Conservation (phyloP, 2,113 vertebrate species). For the Pedionomus torquatus region DNA sequence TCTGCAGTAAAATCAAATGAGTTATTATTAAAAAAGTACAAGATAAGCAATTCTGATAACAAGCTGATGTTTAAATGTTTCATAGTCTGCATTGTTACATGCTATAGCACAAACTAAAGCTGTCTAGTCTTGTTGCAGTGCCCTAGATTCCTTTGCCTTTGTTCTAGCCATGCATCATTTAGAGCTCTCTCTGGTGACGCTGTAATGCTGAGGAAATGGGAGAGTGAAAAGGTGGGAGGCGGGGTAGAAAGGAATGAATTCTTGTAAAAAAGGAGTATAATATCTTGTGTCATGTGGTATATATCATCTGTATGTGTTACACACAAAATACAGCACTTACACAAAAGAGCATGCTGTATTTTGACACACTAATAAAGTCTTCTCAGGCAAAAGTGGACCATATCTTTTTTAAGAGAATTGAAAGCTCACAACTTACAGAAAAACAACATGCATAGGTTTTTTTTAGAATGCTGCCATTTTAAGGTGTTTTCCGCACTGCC, state of each 20-base stretch:
- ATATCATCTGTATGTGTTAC: background rate
- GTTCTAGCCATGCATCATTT: slow-evolving; percentile 61
- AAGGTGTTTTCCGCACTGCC: background rate
- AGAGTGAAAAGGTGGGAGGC: background rate
- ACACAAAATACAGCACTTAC: background rate
- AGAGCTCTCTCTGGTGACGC: slow-evolving; percentile 26
- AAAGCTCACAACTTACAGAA: background rate
- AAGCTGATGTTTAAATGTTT: slow-evolving; percentile 69
- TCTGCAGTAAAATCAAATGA: slow-evolving; percentile 50
- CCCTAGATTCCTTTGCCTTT: slow-evolving; percentile 74
- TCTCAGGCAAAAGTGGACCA: background rate
- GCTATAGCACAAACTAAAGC: slow-evolving; percentile 25
- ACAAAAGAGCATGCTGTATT: background rate
- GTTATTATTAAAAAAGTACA: slow-evolving; percentile 65
- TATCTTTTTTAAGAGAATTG: background rate
- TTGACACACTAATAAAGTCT: background rate
- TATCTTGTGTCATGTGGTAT: background rate
- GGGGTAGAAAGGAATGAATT: background rate
- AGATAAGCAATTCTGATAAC: slow-evolving; percentile 72
- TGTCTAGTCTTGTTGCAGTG: slow-evolving; percentile 33
- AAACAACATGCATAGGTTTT: background rate
- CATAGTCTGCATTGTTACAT: slow-evolving; percentile 47
- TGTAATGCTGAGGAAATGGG: slow-evolving; percentile 20
- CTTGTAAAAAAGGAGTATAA: background rate
- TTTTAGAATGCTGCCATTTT: slow-evolving; percentile 17